A percentile compares a stretch with the other conserved stretches of the same genome.
Evolutionary conservation across 2,888 invertebrate genomes (phyloP).

Genomic region (Parasteatoda lunata): DNA sequence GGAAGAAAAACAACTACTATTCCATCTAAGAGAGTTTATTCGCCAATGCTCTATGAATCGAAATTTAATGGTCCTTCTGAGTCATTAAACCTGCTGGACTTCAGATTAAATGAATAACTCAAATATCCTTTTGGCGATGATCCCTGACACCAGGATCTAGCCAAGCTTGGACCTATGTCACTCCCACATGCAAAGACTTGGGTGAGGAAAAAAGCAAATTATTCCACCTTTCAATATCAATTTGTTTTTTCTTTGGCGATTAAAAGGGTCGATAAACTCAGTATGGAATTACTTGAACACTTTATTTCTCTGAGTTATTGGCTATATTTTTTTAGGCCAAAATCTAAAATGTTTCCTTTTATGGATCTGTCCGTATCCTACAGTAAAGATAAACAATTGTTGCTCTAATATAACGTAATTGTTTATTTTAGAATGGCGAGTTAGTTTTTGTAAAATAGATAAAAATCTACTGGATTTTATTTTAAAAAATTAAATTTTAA

Average conservation of each 20-base stretch:
- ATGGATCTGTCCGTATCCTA: no score
- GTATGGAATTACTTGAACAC: not conserved
- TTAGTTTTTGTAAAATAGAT: no score
- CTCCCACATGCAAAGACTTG: conserved; percentile 41
- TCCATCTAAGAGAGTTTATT: no score
- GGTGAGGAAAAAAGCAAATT: not conserved
- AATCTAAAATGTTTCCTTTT: no score
- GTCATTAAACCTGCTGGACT: conserved; percentile 61
- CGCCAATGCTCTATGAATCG: conserved; percentile 40
- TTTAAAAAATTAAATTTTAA: no score
- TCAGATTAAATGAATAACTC: conserved; percentile 63
- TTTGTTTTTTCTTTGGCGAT: conserved; percentile 51
- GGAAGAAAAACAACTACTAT: no score
- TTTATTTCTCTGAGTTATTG: no score
- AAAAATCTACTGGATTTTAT: no score
- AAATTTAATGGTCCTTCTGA: conserved; percentile 61
- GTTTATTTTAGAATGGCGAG: no score
- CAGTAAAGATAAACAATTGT: no score
- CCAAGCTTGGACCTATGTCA: conserved; percentile 43
- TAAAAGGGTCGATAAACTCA: conserved; percentile 59
- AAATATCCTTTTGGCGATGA: conserved; percentile 55
- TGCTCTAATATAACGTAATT: no score
- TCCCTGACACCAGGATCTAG: conserved; percentile 60
- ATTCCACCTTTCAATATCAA: conserved; percentile 49
- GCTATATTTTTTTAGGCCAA: no score